Evolutionary conservation across 2,113 vertebrate species (phyloP).

Genomic region (Triplophysa rosa): DNA sequence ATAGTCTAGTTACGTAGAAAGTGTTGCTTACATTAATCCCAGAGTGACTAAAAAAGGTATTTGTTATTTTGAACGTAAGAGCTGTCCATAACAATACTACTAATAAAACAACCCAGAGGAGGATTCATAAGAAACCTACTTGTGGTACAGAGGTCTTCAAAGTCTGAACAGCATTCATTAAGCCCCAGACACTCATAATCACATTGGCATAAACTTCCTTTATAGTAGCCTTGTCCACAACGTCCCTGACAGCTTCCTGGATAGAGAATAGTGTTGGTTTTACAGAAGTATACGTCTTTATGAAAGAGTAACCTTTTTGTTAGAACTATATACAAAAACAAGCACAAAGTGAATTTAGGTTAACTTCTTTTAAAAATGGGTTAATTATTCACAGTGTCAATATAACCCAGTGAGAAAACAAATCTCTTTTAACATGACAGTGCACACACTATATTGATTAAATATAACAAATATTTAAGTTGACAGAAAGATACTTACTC

Average conservation of each 20-base stretch:
- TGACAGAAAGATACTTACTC: conserved; percentile 44
- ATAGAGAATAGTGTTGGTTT: neutral
- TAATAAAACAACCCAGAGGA: neutral
- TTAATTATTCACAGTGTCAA: conserved; percentile 25
- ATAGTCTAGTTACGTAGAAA: neutral
- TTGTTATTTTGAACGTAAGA: neutral
- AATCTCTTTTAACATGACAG: neutral
- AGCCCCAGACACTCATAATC: conserved; percentile 86
- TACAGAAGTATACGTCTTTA: neutral
- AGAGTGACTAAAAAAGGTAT: neutral
- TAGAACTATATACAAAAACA: neutral
- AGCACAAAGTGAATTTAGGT: neutral
- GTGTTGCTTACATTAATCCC: neutral
- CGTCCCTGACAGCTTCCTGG: conserved; percentile 83
- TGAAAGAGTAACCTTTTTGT: neutral
- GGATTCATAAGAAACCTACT: conserved; percentile 69
- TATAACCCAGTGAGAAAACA: neutral
- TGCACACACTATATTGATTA: neutral
- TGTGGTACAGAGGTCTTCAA: conserved; percentile 80
- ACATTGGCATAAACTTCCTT: conserved; percentile 86
- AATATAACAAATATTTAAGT: neutral
- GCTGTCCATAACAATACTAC: neutral
- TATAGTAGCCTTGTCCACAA: conserved; percentile 87
- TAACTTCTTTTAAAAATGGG: neutral
- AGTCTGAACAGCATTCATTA: conserved; percentile 91